phyloP scores from a whole-genome alignment of 2,888 invertebrate genomes.

The Amblyjoppa proteus region DNA sequence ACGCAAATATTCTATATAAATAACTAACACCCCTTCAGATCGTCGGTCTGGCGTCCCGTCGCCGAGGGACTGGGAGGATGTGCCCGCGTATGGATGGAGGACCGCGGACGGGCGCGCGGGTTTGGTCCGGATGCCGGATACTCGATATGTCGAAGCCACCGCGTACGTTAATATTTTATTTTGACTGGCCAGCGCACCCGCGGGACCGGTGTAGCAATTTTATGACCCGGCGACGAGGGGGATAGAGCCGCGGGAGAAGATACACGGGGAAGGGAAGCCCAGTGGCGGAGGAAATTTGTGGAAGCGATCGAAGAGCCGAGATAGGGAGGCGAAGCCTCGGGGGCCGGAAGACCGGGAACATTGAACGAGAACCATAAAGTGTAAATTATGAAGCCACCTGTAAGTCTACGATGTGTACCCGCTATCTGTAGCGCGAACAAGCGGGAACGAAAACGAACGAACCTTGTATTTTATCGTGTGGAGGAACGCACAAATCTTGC shows the following conservation, averaged over 20 bases:
- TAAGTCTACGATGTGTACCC: conserved; percentile 53
- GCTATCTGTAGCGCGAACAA: conserved; percentile 50
- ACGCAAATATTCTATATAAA: conserved; percentile 42
- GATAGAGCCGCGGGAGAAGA: conserved; percentile 34
- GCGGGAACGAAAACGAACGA: conserved; percentile 24
- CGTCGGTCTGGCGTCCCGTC: conserved; percentile 14
- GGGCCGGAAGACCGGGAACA: conserved; percentile 58
- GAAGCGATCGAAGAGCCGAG: conserved; percentile 43
- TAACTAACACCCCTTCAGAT: conserved; percentile 21
- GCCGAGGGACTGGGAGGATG: neutral
- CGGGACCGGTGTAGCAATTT: conserved; percentile 73
- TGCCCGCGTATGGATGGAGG: neutral
- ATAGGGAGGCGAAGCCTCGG: conserved; percentile 41
- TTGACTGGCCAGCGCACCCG: conserved; percentile 61
- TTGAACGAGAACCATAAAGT: conserved; percentile 73
- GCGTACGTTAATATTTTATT: conserved; percentile 68
- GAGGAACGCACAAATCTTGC: neutral
- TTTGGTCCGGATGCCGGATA: conserved; percentile 46
- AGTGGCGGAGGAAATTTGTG: conserved; percentile 57
- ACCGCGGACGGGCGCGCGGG: conserved; percentile 2
- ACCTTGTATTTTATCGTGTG: conserved; percentile 14
- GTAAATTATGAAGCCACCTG: conserved; percentile 76
- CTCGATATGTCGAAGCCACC: conserved; percentile 58
- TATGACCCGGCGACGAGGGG: conserved; percentile 70
- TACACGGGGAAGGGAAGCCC: neutral